Percentiles rank a stretch among this genome's conserved stretches.
These are phyloP conservation scores for Drosophila busckii DNA, from an alignment of 1,140 invertebrate genomes.

Conservation along the genomic window DNA sequence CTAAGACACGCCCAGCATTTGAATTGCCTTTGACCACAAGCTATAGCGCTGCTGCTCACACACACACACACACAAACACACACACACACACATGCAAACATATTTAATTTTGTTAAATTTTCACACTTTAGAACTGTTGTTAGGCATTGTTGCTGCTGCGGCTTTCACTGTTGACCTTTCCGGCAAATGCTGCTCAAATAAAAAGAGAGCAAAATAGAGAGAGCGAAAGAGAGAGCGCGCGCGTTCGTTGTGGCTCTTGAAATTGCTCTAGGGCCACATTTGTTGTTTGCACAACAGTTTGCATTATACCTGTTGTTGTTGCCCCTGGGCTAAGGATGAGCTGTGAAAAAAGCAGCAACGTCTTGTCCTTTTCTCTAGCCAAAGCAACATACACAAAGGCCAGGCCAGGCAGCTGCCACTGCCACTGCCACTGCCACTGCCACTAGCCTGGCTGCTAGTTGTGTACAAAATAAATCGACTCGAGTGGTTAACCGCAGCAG, in stretches of 20 bases:
- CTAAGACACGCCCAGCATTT: constrained; percentile 22
- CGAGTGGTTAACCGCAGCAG: constrained; percentile 66
- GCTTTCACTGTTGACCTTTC: constrained; percentile 65
- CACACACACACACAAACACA: background rate
- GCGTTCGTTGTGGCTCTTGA: constrained; percentile 8
- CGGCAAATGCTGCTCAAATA: too few species aligned
- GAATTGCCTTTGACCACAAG: constrained; percentile 23
- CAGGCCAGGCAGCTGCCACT: constrained; percentile 1
- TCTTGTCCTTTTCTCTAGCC: constrained; percentile 48
- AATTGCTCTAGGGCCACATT: constrained; percentile 36
- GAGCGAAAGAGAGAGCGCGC: too few species aligned
- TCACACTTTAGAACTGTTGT: constrained; percentile 59
- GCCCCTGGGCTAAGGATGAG: constrained; percentile 29
- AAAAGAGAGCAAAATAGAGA: too few species aligned
- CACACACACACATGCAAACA: too few species aligned
- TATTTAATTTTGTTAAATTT: constrained; percentile 73
- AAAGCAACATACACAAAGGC: constrained; percentile 13
- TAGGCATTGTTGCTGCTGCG: constrained; percentile 23
- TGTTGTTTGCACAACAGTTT: constrained; percentile 36
- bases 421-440: constrained; percentile 1
- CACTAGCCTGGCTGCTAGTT: constrained; percentile 52
- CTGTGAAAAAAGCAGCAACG: constrained; percentile 55
- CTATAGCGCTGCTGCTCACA: constrained; percentile 1
- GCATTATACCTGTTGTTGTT: constrained; percentile 31
- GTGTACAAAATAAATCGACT: constrained; percentile 75